phyloP scores from a whole-genome alignment of 2,797 vertebrate genomes.

The Melanotaenia pygmaea region DNA sequence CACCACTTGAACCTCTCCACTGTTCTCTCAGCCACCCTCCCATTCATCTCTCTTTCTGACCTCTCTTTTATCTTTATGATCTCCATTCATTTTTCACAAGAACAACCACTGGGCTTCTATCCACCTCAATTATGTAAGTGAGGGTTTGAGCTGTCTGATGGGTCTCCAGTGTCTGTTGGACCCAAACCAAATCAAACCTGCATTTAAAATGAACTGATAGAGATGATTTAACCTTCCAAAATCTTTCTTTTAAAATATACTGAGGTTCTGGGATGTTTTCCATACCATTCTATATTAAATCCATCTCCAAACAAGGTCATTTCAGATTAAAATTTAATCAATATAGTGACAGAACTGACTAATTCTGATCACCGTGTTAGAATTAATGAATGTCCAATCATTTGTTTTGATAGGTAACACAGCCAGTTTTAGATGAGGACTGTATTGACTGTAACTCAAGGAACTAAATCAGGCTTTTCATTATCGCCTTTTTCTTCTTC shows the following conservation, averaged over 20 bases:
- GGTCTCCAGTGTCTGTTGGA: conserved; percentile 53
- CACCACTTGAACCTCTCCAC: conserved; percentile 36
- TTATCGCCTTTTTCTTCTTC: conserved; percentile 76
- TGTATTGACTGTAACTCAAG: conserved; percentile 66
- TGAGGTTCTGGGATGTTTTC: conserved; percentile 17
- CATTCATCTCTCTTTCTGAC: conserved; percentile 39
- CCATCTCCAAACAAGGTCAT: conserved; percentile 5
- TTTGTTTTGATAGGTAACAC: conserved; percentile 38
- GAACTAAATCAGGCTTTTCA: conserved; percentile 82
- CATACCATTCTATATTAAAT: conserved; percentile 12
- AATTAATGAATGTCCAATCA: conserved; percentile 42
- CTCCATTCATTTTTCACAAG: conserved; percentile 56
- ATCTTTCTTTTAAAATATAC: conserved; percentile 1
- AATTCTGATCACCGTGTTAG: conserved; percentile 6
- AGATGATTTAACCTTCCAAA: conserved; percentile 20
- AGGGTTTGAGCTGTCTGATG: conserved; percentile 60
- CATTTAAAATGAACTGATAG: conserved; percentile 35
- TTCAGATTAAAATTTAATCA: conserved; percentile 35
- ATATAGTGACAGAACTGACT: conserved; percentile 12
- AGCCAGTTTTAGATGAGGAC: conserved; percentile 37
- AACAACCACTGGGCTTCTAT: conserved; percentile 57
- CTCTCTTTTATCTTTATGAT: conserved; percentile 45
- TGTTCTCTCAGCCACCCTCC: conserved; percentile 23
- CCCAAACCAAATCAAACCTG: conserved; percentile 43
- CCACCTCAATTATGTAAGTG: conserved; percentile 69